Conservation (phyloP, 2,888 invertebrate genomes). For the Drosophila flavopinicola region DNA sequence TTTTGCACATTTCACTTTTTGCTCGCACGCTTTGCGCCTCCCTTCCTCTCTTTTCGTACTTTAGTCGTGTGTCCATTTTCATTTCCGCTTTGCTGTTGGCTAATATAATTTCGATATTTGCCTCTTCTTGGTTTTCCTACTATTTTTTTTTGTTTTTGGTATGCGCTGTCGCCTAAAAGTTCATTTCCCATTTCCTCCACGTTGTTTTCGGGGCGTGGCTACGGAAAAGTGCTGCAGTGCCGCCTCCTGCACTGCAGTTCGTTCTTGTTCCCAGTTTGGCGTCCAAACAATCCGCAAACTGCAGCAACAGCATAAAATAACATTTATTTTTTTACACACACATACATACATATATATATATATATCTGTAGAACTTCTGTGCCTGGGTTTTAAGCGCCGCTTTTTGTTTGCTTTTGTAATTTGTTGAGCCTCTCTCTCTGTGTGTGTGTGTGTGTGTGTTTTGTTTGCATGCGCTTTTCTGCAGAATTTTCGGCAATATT, state of each 20-base stretch:
- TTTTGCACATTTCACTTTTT: conserved; percentile 34
- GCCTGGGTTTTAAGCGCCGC: conserved; percentile 64
- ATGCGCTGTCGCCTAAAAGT: conserved; percentile 50
- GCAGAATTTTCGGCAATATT: conserved; percentile 77
- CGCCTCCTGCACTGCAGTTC: conserved; percentile 25
- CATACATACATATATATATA: background rate
- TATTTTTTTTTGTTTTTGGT: background rate
- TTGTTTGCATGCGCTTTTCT: conserved; percentile 73
- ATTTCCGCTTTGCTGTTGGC: conserved; percentile 61
- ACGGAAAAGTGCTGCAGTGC: conserved; percentile 63
- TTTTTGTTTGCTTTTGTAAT: conserved; percentile 68
- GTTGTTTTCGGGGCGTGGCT: conserved; percentile 64
- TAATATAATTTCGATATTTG: conserved; percentile 75
- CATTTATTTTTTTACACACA: conserved; percentile 20
- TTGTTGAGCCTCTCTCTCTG: conserved; percentile 40
- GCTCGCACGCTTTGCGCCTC: conserved; percentile 3
- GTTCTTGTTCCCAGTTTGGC: background rate
- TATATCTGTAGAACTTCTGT: conserved; percentile 55
- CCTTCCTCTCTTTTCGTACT: background rate
- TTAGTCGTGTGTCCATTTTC: conserved; percentile 41
- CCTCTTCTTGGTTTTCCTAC: conserved; percentile 2
- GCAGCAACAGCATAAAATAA: conserved; percentile 63
- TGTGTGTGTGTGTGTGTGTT: conserved; percentile 27
- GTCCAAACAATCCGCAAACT: conserved; percentile 61
- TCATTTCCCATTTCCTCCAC: conserved; percentile 66